Evolutionary conservation across 2,797 vertebrate species (phyloP).

Genomic region (Percopsis omiscomaycus): DNA sequence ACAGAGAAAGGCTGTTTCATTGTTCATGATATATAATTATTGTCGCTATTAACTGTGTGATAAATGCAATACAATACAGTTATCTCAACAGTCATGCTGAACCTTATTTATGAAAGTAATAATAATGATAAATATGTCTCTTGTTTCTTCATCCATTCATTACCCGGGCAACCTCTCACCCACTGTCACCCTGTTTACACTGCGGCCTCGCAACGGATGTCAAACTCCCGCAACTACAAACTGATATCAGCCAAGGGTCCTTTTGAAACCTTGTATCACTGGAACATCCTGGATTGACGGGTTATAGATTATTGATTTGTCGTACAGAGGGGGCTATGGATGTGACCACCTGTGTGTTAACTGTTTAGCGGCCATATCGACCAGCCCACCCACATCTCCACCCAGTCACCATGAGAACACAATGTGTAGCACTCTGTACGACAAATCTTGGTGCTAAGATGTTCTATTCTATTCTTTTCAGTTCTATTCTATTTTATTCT

Average conservation of each 20-base stretch:
- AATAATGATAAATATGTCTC: background rate
- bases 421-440: too few species aligned
- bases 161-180: conserved; percentile 41
- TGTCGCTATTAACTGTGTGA: conserved; percentile 59
- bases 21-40: conserved; percentile 50
- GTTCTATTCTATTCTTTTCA: background rate
- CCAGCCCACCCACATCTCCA: too few species aligned
- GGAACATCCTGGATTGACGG: too few species aligned
- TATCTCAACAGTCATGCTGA: conserved; percentile 46
- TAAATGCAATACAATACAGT: conserved; percentile 63
- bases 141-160: conserved; percentile 28
- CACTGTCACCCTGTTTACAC: conserved; percentile 55
- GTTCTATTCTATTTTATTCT: background rate
- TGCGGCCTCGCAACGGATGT: conserved; percentile 30
- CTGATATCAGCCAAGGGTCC: background rate
- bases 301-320: too few species aligned
- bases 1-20: conserved; percentile 44
- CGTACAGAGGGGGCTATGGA: too few species aligned
- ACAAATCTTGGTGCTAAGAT: too few species aligned
- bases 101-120: conserved; percentile 33
- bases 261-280: too few species aligned
- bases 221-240: background rate
- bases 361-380: too few species aligned
- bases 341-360: too few species aligned
- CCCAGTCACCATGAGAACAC: too few species aligned